Percentiles rank a stretch among this genome's conserved stretches.
phyloP scores from a whole-genome alignment of 2,113 vertebrate genomes.

The Cyphomyrus discorhynchus region DNA sequence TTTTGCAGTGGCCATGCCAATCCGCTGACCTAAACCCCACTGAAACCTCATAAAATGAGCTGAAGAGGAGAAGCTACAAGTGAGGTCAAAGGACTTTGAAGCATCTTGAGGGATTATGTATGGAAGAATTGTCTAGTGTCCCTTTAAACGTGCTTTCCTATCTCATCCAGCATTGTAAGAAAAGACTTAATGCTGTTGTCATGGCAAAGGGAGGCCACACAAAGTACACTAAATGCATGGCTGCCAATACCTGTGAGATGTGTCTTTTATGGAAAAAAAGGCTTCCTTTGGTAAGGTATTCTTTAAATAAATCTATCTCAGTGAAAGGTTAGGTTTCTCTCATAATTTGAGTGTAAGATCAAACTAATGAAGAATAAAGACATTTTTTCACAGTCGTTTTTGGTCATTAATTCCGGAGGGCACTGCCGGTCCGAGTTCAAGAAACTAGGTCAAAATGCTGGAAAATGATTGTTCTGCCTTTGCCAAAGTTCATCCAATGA shows the following conservation, averaged over 20 bases:
- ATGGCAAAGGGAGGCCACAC: neutral
- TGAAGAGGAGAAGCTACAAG: neutral
- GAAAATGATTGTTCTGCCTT: neutral
- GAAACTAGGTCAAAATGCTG: neutral
- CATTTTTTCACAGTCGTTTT: neutral
- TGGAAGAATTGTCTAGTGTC: neutral
- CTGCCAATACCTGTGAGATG: neutral
- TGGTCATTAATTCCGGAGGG: neutral
- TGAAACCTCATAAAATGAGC: neutral
- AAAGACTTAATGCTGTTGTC: neutral
- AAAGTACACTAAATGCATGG: neutral
- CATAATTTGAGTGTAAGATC: constrained; percentile 2
- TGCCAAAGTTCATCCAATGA: neutral
- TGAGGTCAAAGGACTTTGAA: neutral
- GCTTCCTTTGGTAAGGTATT: neutral
- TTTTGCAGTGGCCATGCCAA: neutral
- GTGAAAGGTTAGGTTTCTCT: constrained; percentile 1
- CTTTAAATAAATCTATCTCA: neutral
- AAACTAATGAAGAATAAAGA: neutral
- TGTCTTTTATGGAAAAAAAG: neutral
- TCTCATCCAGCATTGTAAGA: neutral
- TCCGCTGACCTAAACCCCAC: neutral
- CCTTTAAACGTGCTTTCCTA: neutral
- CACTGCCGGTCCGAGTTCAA: neutral
- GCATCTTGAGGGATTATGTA: neutral